These are phyloP conservation scores for Labeo rohita DNA, from an alignment of 2,113 vertebrate species.

Conservation along the genomic window DNA sequence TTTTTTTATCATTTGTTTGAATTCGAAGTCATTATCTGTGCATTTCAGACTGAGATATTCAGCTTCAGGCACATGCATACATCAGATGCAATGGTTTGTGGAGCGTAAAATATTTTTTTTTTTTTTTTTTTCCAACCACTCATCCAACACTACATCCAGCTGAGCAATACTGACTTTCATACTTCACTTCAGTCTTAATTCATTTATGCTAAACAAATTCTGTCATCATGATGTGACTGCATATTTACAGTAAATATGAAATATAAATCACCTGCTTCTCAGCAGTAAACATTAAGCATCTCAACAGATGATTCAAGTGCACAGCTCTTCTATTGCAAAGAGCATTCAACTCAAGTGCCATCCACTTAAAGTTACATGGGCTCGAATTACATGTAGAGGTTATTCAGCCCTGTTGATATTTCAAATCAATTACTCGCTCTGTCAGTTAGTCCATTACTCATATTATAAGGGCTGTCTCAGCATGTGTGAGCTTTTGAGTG, in stretches of 20 bases:
- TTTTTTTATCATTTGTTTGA: no score
- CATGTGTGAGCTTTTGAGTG: slow-evolving; percentile 16
- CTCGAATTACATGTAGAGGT: slow-evolving; percentile 52
- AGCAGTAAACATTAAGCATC: slow-evolving; percentile 40
- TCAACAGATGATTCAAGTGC: slow-evolving; percentile 41
- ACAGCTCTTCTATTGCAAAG: slow-evolving; percentile 35
- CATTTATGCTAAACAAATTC: neutral
- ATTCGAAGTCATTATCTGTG: no score
- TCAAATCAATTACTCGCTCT: slow-evolving; percentile 50
- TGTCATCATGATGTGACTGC: neutral
- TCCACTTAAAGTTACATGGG: slow-evolving; percentile 50
- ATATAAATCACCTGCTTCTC: neutral
- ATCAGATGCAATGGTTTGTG: no score
- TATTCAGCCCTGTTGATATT: slow-evolving; percentile 51
- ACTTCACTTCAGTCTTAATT: neutral
- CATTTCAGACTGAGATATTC: no score
- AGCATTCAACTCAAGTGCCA: slow-evolving; percentile 55
- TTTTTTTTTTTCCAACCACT: neutral
- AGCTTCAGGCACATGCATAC: no score
- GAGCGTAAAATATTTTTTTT: no score
- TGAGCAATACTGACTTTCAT: neutral
- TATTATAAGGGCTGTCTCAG: slow-evolving; percentile 36
- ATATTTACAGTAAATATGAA: slow-evolving; percentile 23
- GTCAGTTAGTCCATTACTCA: slow-evolving; percentile 37
- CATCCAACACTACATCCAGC: neutral